Evolutionary conservation across 2,113 vertebrate genomes (phyloP).

Genomic region (Zosterops japonicus): DNA sequence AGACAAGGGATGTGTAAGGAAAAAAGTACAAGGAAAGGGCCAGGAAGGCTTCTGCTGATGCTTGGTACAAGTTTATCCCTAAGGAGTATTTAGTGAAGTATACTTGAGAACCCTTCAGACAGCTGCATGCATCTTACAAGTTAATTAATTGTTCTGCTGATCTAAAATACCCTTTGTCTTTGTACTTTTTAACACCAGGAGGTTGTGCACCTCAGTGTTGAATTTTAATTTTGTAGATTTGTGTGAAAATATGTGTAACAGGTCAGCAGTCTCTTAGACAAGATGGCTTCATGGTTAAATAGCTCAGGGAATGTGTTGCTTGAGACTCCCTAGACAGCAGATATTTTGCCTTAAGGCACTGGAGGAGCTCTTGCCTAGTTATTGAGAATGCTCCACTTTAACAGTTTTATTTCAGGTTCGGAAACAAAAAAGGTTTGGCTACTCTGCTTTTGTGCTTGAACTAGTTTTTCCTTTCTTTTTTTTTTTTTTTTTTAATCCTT

Average conservation of each 20-base stretch:
- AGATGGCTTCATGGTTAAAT: background rate
- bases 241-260: background rate
- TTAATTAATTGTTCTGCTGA: background rate
- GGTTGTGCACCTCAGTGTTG: background rate
- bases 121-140: background rate
- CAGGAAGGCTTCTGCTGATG: background rate
- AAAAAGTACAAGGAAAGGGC: background rate
- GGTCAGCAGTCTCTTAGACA: background rate
- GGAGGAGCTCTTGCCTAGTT: background rate
- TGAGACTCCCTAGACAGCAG: background rate
- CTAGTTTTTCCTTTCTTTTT: background rate
- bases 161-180: background rate
- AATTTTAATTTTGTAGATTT: background rate
- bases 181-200: background rate
- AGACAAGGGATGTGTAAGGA: background rate
- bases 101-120: background rate
- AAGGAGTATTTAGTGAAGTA: background rate
- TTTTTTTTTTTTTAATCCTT: background rate
- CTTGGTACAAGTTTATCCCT: background rate
- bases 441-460: constrained; percentile 21
- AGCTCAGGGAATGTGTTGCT: background rate
- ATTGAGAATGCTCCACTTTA: background rate
- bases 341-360: background rate
- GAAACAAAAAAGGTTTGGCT: constrained; percentile 46
- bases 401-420: constrained; percentile 44